Base-by-base conservation (phyloP, 2,888 invertebrate species). In the Pegoplata infirma region DNA sequence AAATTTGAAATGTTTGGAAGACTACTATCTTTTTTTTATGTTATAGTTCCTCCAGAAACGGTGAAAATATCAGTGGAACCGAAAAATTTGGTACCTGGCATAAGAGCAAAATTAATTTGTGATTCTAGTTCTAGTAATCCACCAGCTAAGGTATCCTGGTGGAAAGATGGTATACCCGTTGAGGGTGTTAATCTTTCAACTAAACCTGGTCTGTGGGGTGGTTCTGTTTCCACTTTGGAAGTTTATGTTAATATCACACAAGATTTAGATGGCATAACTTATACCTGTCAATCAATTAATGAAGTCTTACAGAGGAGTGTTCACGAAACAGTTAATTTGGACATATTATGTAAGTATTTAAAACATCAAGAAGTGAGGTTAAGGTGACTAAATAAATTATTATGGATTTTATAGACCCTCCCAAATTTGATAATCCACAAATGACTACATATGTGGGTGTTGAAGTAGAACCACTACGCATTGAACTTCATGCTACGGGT, bases 41-140 rank as follows among this genome's bases (percentile, higher is more conserved):
- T n/a, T n/a, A 10, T 19, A 88, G 88, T 88, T 80, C 88, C 88
- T 0, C 88, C 88, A 0, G 88, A 88, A 61, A 88, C 88, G 0
- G 87, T 88, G 0, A 88, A 88, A 67, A 88, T 88, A 25, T 84
- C 86, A 23, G 86, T 88, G 3, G 82, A 84, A 7, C 88, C 88
- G 16, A 86, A 86, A 61, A 86, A 88, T 59, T 82, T 88, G 3
- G 85, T 86, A 66, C 88, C 88, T 0, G 88, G 88, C 7, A 87
- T 86, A 14, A 82, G 84, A 3, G 88, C 88, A 12, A 88, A 87
- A 69, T 81, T 88, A 3, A 86, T 88, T 55, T 88, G 88, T 69
- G 88, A 88, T 64, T 88, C 88, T 0, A 88, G 88, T 61, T 88
- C 88, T 0, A 88, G 88, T 40, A 88, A 88, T 83, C 88, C 88